Conservation (phyloP, 2,113 vertebrate genomes). For the Cnemophilus loriae region DNA sequence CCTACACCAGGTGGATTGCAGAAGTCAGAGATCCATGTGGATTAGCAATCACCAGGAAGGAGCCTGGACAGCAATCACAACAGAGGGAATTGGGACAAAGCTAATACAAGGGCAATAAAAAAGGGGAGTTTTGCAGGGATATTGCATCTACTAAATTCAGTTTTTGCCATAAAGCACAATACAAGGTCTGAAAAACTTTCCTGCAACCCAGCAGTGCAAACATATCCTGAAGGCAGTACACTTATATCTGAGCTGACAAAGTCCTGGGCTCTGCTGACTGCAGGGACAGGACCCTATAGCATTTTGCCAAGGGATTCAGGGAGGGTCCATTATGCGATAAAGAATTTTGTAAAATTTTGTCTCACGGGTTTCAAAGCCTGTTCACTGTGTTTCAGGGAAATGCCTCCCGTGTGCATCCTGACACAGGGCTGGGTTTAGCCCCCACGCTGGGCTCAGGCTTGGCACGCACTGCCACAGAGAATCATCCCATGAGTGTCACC, state of each 20-base stretch:
- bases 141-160: background rate
- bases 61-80: background rate
- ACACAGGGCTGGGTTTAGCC: background rate
- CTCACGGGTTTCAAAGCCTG: background rate
- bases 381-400: background rate
- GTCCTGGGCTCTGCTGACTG: background rate
- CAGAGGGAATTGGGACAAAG: background rate
- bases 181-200: background rate
- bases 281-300: background rate
- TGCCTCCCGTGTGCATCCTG: background rate
- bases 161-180: background rate
- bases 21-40: background rate
- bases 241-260: rapidly evolving
- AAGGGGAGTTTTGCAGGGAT: background rate
- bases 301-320: background rate
- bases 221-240: background rate
- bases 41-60: background rate
- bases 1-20: background rate
- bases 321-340: background rate
- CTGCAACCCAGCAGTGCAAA: background rate
- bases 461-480: background rate
- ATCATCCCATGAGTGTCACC: background rate
- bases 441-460: background rate
- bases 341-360: background rate
- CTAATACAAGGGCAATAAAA: background rate